A percentile compares a stretch with the other conserved stretches of the same genome.
Conservation (phyloP, 2,113 vertebrate genomes). For the Hippolais icterina region DNA sequence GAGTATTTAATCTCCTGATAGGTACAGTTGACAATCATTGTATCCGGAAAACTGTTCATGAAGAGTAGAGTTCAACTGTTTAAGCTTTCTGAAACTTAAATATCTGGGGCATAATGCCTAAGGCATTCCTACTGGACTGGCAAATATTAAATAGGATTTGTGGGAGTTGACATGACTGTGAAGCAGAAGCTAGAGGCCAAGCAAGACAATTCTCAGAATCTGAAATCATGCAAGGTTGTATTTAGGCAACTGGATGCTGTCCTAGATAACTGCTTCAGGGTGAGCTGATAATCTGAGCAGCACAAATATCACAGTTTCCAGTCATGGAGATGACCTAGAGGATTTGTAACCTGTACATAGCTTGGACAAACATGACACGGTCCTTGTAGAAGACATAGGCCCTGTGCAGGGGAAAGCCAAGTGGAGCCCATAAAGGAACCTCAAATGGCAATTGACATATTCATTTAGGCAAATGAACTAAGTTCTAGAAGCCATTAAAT, state of each 20-base stretch:
- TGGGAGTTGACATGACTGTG: not conserved
- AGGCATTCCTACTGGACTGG: not conserved
- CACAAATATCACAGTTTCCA: not conserved
- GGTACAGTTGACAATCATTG: not conserved
- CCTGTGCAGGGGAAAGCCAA: not conserved
- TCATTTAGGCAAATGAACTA: not conserved
- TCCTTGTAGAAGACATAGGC: not conserved
- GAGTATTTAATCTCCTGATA: not conserved
- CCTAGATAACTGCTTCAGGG: not conserved
- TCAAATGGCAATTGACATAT: not conserved
- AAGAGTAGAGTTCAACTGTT: not conserved
- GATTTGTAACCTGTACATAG: not conserved
- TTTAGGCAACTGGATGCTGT: not conserved
- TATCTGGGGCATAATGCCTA: not conserved
- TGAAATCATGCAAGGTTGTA: not conserved
- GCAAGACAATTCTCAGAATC: not conserved
- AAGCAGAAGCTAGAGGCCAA: not conserved
- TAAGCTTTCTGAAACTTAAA: not conserved
- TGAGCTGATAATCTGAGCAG: not conserved
- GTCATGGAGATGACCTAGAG: not conserved
- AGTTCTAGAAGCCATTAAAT: not conserved
- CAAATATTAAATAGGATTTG: not conserved
- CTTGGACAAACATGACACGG: not conserved
- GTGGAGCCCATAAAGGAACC: not conserved
- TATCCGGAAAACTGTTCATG: not conserved